phyloP scores from a whole-genome alignment of 2,797 vertebrate species.

The Huso huso region DNA sequence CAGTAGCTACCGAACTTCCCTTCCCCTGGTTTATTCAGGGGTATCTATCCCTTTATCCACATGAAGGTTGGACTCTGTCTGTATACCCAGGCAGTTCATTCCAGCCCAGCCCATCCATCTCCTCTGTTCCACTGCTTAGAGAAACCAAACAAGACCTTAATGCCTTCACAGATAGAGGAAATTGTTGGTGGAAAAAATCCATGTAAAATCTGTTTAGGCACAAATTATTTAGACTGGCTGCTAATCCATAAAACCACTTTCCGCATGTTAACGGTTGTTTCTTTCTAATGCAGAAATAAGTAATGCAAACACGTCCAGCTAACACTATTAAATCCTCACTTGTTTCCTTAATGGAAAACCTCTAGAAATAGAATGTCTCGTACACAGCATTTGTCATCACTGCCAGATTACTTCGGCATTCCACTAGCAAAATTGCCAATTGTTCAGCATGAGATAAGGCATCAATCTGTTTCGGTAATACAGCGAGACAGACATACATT shows the following conservation, averaged over 20 bases:
- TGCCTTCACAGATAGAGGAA: constrained; percentile 7
- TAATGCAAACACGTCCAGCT: neutral
- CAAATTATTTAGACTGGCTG: too few relatives aligned
- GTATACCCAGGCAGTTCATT: too few relatives aligned
- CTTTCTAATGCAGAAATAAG: neutral
- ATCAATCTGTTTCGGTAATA: neutral
- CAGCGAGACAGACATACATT: neutral
- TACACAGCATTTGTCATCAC: neutral
- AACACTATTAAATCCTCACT: too few relatives aligned
- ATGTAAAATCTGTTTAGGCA: neutral
- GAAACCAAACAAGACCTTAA: constrained; percentile 10
- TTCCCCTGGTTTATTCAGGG: too few relatives aligned
- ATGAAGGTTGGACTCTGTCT: too few relatives aligned
- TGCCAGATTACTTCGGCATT: neutral
- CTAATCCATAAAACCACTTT: neutral
- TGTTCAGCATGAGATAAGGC: neutral
- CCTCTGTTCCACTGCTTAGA: constrained; percentile 2
- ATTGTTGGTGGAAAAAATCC: neutral
- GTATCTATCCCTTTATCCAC: too few relatives aligned
- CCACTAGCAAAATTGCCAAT: constrained; percentile 3
- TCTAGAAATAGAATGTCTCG: neutral
- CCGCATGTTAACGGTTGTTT: neutral
- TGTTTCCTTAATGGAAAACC: neutral
- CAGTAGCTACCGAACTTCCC: too few relatives aligned
- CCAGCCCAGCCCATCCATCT: too few relatives aligned